Percentiles rank a stretch among this genome's conserved stretches.
These are phyloP conservation scores for Porites australiensis DNA, from an alignment of 64 coral and sea anemone genomes.

Conservation along the genomic window DNA sequence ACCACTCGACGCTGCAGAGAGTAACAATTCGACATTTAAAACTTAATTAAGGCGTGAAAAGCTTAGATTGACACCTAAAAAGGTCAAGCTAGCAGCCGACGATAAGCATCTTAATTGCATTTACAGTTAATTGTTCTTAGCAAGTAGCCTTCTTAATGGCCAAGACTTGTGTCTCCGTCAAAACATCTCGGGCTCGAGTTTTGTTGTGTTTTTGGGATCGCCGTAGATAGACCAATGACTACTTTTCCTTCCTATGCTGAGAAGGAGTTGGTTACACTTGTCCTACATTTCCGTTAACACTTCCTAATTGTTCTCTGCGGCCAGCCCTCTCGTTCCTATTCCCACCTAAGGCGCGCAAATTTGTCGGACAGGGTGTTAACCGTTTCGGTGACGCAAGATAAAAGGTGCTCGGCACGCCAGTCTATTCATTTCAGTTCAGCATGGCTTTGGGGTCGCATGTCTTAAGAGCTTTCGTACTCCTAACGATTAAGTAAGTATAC, in stretches of 20 bases:
- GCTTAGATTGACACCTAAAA: conserved; percentile 93
- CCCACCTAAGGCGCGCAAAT: conserved; percentile 71
- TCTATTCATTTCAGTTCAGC: conserved; percentile 69
- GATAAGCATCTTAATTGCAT: conserved; percentile 99
- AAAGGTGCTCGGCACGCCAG: conserved; percentile 82
- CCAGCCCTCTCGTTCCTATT: conserved; percentile 68
- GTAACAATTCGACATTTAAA: conserved; percentile 78
- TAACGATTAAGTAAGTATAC: conserved; percentile 38
- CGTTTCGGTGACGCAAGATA: conserved; percentile 83
- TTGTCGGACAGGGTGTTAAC: conserved; percentile 46
- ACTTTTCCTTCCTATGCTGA: conserved; percentile 71
- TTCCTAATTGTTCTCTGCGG: conserved; percentile 83
- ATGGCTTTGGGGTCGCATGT: conserved; percentile 40
- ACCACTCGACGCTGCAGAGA: conserved; percentile 24
- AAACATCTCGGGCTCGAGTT: conserved; percentile 44
- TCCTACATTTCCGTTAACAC: conserved; percentile 99
- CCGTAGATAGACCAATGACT: conserved; percentile 56
- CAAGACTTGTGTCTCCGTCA: conserved; percentile 48
- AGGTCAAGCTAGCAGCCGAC: conserved; percentile 91
- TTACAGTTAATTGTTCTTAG: conserved; percentile 97
- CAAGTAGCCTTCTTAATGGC: conserved; percentile 70
- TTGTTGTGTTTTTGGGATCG: conserved; percentile 39
- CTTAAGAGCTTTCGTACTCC: conserved; percentile 31
- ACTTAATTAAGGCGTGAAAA: conserved; percentile 89
- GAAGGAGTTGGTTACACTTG: conserved; percentile 87